phyloP scores from a whole-genome alignment of 2,797 vertebrate genomes.

The Phoebastria nigripes region DNA sequence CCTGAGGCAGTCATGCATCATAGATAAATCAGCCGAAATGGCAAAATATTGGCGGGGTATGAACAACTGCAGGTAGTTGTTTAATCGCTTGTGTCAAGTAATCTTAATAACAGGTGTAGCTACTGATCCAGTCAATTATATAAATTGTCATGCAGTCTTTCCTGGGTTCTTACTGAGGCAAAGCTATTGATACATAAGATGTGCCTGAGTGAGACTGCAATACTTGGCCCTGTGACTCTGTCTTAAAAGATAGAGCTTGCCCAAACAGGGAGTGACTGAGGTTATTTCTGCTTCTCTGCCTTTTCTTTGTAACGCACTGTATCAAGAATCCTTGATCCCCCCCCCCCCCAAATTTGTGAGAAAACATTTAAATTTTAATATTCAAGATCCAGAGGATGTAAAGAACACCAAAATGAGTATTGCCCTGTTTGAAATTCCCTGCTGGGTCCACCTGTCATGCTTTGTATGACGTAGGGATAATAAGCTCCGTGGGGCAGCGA shows the following conservation, averaged over 20 bases:
- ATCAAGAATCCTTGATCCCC: neutral
- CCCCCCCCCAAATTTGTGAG: neutral
- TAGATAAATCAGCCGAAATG: neutral
- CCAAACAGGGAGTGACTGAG: neutral
- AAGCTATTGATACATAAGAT: neutral
- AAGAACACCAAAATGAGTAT: neutral
- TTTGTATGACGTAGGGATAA: neutral
- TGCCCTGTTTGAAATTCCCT: neutral
- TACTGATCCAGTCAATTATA: slow-evolving; percentile 20
- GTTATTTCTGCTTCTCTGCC: neutral
- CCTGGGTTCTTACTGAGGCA: neutral
- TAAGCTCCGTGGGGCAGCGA: neutral
- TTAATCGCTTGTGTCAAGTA: slow-evolving; percentile 19
- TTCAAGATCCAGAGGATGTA: neutral
- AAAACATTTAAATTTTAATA: neutral
- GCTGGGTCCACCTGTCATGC: neutral
- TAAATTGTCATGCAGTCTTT: slow-evolving; percentile 16
- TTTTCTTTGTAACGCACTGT: neutral
- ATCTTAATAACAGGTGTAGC: slow-evolving; percentile 45
- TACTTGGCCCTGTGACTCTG: neutral
- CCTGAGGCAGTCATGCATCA: neutral
- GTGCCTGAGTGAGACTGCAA: neutral
- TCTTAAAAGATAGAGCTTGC: neutral
- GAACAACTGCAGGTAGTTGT: slow-evolving; percentile 38
- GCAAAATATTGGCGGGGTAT: neutral